A percentile compares a stretch with the other conserved stretches of the same genome.
Conservation (phyloP, 2,797 vertebrate genomes). For the Sebastes cheni region DNA sequence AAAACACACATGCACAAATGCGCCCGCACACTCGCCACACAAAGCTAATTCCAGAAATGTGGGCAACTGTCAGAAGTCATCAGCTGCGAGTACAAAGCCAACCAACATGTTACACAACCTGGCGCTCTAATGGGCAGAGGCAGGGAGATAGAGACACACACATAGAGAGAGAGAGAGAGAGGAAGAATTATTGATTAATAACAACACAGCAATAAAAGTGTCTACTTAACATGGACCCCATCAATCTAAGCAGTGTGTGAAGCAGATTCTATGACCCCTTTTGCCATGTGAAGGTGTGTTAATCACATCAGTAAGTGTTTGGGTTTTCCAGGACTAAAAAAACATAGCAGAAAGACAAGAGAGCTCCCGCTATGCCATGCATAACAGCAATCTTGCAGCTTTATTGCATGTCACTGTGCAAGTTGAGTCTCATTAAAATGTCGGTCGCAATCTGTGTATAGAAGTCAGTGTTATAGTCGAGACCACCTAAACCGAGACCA, state of each 20-base stretch:
- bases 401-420: neutral
- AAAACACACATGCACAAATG: constrained; percentile 40
- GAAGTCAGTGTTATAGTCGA: neutral
- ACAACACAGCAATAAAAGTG: constrained; percentile 12
- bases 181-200: constrained; percentile 43
- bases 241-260: neutral
- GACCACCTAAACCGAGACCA: too few species aligned
- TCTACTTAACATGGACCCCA: constrained; percentile 8
- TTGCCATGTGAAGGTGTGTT: neutral
- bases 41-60: constrained; percentile 66
- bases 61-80: constrained; percentile 69
- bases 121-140: constrained; percentile 23
- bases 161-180: neutral
- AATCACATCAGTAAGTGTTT: neutral
- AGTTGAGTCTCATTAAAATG: neutral
- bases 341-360: neutral
- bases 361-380: neutral
- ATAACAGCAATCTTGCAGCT: neutral
- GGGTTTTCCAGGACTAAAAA: neutral
- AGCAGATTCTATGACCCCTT: neutral
- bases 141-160: constrained; percentile 2
- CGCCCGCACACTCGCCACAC: constrained; percentile 27
- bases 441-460: neutral
- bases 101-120: constrained; percentile 62
- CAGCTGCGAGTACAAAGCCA: constrained; percentile 50